A percentile compares a stretch with the other conserved stretches of the same genome.
Evolutionary conservation across 2,797 vertebrate genomes (phyloP).

Genomic region (Clamator glandarius): DNA sequence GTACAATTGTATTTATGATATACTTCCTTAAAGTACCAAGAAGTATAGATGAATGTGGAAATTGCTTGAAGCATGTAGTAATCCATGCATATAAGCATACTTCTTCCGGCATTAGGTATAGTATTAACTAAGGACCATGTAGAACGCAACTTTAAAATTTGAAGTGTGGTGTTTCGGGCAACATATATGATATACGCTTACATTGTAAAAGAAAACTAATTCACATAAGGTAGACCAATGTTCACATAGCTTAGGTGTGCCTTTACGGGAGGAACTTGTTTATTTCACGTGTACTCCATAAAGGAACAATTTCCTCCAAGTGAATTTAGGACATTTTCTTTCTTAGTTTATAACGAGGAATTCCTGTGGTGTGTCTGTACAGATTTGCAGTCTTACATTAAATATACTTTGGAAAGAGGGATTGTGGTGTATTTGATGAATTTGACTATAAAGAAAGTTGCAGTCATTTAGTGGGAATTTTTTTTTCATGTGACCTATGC

Average conservation of each 20-base stretch:
- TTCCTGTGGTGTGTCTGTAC: accelerated
- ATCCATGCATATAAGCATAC: background rate
- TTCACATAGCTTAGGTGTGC: background rate
- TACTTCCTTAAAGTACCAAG: background rate
- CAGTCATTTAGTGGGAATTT: background rate
- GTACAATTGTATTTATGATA: background rate
- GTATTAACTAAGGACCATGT: background rate
- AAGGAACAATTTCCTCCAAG: background rate
- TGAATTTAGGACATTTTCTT: background rate
- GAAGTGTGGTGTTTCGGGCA: background rate
- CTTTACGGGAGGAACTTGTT: background rate
- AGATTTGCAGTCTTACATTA: background rate
- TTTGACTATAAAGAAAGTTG: background rate
- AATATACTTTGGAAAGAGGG: background rate
- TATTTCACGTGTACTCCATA: background rate
- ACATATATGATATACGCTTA: background rate
- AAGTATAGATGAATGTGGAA: background rate
- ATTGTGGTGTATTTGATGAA: background rate
- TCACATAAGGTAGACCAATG: background rate
- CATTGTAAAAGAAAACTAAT: background rate
- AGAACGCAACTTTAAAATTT: background rate
- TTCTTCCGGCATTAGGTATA: background rate
- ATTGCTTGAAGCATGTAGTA: background rate
- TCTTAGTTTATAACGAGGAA: background rate
- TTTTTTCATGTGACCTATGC: background rate